Evolutionary conservation across 2,113 vertebrate genomes (phyloP).

Genomic region (Etia nguti): DNA sequence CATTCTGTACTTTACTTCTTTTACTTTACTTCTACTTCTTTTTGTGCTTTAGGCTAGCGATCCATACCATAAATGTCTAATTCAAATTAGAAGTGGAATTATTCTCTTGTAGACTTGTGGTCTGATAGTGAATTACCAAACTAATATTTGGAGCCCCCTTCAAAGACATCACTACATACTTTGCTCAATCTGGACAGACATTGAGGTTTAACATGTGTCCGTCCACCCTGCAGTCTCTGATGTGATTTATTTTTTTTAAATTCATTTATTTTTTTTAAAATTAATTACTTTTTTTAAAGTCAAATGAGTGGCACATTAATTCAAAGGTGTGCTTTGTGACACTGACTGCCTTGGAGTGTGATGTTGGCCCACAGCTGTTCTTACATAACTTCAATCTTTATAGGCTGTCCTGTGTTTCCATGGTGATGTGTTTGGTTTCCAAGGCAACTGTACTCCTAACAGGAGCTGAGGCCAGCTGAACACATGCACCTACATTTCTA

Average conservation of each 20-base stretch:
- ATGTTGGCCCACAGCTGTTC: conserved; percentile 37
- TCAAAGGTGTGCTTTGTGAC: background rate
- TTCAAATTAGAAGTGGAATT: background rate
- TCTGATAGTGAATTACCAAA: background rate
- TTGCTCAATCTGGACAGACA: background rate
- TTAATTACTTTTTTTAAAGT: too few relatives aligned
- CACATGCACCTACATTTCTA: conserved; percentile 25
- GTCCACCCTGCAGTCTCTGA: background rate
- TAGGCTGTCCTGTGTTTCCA: conserved; percentile 62
- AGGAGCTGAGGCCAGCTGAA: conserved; percentile 8
- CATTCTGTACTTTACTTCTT: too few relatives aligned
- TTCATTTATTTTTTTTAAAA: too few relatives aligned
- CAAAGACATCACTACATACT: background rate
- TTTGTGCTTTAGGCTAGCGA: too few relatives aligned
- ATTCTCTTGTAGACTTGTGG: background rate
- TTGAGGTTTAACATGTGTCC: background rate
- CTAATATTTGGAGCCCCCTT: background rate
- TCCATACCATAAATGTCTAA: background rate
- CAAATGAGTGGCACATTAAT: background rate
- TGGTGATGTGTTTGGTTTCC: conserved; percentile 68
- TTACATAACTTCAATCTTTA: conserved; percentile 56
- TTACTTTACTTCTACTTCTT: too few relatives aligned
- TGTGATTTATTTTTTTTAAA: background rate
- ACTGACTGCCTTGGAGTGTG: background rate
- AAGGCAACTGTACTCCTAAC: conserved; percentile 52